Base-by-base conservation (phyloP, 53 echinoderm and acorn worm species). In the Arbacia lixula region DNA sequence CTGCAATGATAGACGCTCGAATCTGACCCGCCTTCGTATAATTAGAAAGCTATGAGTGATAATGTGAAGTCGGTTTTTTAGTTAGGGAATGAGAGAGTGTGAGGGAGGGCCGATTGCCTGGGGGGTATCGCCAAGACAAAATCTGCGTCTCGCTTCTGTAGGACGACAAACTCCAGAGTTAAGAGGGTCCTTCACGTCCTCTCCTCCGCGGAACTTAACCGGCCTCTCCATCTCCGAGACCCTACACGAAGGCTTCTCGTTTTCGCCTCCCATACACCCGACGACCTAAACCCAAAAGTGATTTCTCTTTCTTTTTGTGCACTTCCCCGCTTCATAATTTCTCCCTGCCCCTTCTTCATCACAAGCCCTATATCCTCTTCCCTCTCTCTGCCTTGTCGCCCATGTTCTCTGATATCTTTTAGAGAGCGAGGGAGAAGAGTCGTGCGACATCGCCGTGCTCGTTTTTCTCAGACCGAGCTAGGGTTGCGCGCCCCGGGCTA, bases 41-140 rank as follows among this genome's bases (percentile, higher is more conserved):
- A 78, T 78, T 78, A 78, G 60, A 78, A 78, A 60, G 79, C 79
- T 41, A 78, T 78, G 39, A 78, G 79, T 60, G 60, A 58, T 78
- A 78, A 78, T 78, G 57, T 41, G 79, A 41, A 60, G 79, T 78
- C 60, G 79, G 33, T 57, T 75, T 58, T 46, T 46, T 46, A 10
- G 37, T 75, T 60, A 60, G 60, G 79, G 11, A 9, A 37, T n/a
- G n/a, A n/a, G n/a, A n/a, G n/a, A n/a, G n/a, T n/a, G n/a, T n/a
- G n/a, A n/a, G n/a, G n/a, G n/a, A n/a, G n/a, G n/a, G 34, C 28
- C 36, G 40, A 46, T 60, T 43, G 39, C 60, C 79, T 60, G 25
- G 33, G 27, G 39, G 79, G 79, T 78, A 78, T 78, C 79, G 42
- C 28, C 36, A 39, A 30, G 37, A 26, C 19, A 21, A 78, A 78